phyloP scores from a whole-genome alignment of 2,797 vertebrate species.

The Hoplostethus mediterraneus region DNA sequence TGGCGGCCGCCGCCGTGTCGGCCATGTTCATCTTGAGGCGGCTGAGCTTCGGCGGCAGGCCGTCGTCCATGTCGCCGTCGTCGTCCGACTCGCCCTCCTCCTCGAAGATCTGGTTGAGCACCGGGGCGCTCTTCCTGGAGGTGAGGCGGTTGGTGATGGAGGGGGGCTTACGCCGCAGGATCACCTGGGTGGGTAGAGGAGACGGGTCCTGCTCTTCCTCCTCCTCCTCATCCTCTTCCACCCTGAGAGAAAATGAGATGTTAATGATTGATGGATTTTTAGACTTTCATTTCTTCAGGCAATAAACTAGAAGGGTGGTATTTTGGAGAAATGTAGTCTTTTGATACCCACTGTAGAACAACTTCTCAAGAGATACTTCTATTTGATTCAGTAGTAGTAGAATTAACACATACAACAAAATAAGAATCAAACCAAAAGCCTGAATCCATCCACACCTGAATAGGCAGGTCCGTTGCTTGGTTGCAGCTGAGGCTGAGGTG shows the following conservation, averaged over 20 bases:
- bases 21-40: constrained; percentile 95
- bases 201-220: constrained; percentile 94
- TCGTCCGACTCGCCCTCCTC: constrained; percentile 98
- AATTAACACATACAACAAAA: not conserved
- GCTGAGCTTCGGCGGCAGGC: constrained; percentile 95
- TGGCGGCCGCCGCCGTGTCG: not conserved
- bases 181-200: constrained; percentile 89
- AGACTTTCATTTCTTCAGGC: too few species aligned
- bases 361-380: too few species aligned
- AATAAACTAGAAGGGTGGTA: too few species aligned
- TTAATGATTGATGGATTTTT: not conserved
- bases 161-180: constrained; percentile 92
- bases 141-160: constrained; percentile 98
- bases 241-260: constrained; percentile 66
- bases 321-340: too few species aligned
- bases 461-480: constrained; percentile 90
- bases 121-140: constrained; percentile 94
- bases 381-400: too few species aligned
- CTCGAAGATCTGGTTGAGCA: constrained; percentile 98
- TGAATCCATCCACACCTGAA: constrained; percentile 79
- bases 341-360: too few species aligned
- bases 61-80: constrained; percentile 95
- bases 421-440: not conserved
- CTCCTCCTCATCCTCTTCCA: constrained; percentile 97
- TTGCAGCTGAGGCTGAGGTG: constrained; percentile 59